Conservation (phyloP, 1,140 invertebrate genomes). For the Danaus plexippus region DNA sequence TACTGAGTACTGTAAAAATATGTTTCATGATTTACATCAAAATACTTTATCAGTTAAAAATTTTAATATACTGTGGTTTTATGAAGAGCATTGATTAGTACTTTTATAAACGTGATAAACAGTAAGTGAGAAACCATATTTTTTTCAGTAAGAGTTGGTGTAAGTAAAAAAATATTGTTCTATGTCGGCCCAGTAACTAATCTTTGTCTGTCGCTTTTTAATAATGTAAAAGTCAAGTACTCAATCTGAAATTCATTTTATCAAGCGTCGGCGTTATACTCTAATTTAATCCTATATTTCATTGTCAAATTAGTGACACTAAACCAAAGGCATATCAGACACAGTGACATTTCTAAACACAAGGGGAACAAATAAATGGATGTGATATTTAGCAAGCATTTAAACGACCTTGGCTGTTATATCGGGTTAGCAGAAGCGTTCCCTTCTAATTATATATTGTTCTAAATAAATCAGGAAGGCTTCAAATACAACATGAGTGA, state of each 20-base stretch:
- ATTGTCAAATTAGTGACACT: constrained; percentile 63
- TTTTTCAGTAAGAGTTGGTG: no score
- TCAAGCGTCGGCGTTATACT: constrained; percentile 44
- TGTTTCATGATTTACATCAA: no score
- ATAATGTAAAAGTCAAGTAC: constrained; percentile 34
- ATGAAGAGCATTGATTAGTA: no score
- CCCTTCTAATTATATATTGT: constrained; percentile 31
- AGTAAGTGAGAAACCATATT: no score
- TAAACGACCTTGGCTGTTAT: constrained; percentile 55
- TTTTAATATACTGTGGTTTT: no score
- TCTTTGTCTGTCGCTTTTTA: constrained; percentile 17
- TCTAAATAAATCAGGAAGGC: no score
- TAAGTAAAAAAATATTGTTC: no score
- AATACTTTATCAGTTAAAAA: no score
- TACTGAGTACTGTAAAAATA: no score
- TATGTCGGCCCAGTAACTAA: no score
- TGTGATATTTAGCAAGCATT: constrained; percentile 63
- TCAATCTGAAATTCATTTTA: constrained; percentile 47
- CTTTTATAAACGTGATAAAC: no score
- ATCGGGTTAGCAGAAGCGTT: constrained; percentile 44
- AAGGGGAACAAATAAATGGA: constrained; percentile 65
- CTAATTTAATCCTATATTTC: constrained; percentile 63
- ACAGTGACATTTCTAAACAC: constrained; percentile 66
- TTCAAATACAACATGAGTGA: no score
- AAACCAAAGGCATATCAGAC: constrained; percentile 60